phyloP scores from a whole-genome alignment of 92 coral and sea anemone genomes.

The Epizoanthus ramosus region DNA sequence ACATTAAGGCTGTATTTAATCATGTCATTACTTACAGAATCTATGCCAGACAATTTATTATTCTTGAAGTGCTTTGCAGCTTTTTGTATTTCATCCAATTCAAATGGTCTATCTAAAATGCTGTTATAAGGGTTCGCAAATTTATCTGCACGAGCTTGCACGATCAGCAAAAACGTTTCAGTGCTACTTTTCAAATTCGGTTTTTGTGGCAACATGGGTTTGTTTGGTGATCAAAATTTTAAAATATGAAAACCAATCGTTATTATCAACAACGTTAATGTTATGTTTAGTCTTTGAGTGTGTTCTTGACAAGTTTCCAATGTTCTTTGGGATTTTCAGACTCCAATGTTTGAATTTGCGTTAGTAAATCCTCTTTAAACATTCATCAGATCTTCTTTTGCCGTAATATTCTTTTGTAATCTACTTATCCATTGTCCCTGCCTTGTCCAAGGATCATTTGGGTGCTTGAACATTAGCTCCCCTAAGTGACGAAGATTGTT shows the following conservation, averaged over 20 bases:
- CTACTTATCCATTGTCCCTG: slow-evolving; percentile 4
- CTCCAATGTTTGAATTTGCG: neutral
- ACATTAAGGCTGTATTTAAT: too few species aligned
- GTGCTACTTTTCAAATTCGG: neutral
- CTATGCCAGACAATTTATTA: too few species aligned
- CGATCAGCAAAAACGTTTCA: neutral
- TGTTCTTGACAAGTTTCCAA: slow-evolving; percentile 1
- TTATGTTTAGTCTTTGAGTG: neutral
- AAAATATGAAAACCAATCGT: neutral
- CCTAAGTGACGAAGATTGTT: neutral
- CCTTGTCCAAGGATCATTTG: slow-evolving; percentile 11
- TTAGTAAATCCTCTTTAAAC: neutral
- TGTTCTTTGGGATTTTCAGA: neutral
- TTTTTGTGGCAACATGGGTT: neutral
- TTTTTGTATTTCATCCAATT: too few species aligned
- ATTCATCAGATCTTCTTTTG: neutral
- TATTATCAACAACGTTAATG: neutral
- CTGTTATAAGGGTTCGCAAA: neutral
- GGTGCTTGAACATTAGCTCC: neutral
- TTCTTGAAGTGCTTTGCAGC: too few species aligned
- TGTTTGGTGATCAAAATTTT: neutral
- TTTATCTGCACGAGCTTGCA: neutral
- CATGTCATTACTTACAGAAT: too few species aligned
- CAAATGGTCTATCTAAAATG: too few species aligned
- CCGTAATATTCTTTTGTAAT: neutral